Evolutionary conservation across 1,140 invertebrate genomes (phyloP).

Genomic region (Trypoxylus dichotomus): DNA sequence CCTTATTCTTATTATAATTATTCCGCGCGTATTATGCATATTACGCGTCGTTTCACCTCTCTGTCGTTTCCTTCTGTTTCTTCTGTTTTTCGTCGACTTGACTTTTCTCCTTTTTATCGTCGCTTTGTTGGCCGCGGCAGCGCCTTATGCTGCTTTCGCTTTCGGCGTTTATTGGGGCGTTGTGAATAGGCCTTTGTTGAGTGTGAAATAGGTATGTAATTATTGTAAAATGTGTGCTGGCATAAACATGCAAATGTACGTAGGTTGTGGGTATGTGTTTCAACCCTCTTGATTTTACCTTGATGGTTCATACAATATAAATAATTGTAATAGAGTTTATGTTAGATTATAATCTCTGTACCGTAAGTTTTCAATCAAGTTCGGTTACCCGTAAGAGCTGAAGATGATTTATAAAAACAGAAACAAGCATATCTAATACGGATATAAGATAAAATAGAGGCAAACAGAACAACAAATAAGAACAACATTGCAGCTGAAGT

Average conservation of each 20-base stretch:
- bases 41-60: not conserved
- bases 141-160: slow-evolving; percentile 2
- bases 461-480: too few relatives aligned
- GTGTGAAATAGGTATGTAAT: slow-evolving; percentile 1
- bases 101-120: not conserved
- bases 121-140: not conserved
- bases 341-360: too few relatives aligned
- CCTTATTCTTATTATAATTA: slow-evolving; percentile 30
- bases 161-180: slow-evolving; percentile 14
- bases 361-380: too few relatives aligned
- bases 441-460: too few relatives aligned
- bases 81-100: not conserved
- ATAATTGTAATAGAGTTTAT: too few relatives aligned
- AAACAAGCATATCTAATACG: too few relatives aligned
- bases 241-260: not conserved
- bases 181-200: not conserved
- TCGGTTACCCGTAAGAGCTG: too few relatives aligned
- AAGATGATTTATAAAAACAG: too few relatives aligned
- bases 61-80: not conserved
- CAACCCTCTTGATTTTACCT: not conserved
- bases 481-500: too few relatives aligned
- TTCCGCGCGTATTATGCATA: slow-evolving; percentile 16
- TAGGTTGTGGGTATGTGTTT: not conserved
- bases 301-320: not conserved
- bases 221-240: not conserved